These are phyloP conservation scores for Tylochromis polylepis DNA, from an alignment of 2,113 vertebrate species.

Conservation along the genomic window DNA sequence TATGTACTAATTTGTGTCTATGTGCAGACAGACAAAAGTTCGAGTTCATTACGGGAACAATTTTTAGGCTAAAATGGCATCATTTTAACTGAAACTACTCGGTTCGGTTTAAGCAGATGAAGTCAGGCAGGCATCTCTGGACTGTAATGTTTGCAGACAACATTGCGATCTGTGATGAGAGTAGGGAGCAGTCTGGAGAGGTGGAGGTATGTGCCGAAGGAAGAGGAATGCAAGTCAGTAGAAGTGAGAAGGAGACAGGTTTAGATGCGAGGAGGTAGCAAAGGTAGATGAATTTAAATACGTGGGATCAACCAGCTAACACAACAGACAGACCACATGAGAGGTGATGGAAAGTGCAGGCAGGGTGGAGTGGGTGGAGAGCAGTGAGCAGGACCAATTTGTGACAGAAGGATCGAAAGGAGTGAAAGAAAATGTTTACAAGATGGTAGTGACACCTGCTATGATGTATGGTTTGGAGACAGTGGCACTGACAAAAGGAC, in stretches of 20 bases:
- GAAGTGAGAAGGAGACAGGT: neutral
- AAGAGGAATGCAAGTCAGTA: neutral
- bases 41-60: neutral
- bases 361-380: neutral
- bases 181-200: neutral
- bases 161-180: too few species aligned
- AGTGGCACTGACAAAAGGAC: too few species aligned
- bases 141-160: too few species aligned
- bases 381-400: accelerated
- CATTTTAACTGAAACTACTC: too few species aligned
- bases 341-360: neutral
- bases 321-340: neutral
- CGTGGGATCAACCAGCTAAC: neutral
- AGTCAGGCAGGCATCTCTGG: too few species aligned
- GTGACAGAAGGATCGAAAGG: neutral
- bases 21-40: neutral
- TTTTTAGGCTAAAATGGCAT: neutral
- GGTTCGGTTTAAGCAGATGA: too few species aligned
- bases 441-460: too few species aligned
- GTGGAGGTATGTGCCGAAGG: neutral
- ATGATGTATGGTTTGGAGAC: too few species aligned
- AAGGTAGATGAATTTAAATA: neutral
- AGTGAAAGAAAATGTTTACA: neutral
- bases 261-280: accelerated
- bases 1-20: accelerated